Base-by-base conservation (phyloP, 2,888 invertebrate species). In the Lycaena phlaeas region DNA sequence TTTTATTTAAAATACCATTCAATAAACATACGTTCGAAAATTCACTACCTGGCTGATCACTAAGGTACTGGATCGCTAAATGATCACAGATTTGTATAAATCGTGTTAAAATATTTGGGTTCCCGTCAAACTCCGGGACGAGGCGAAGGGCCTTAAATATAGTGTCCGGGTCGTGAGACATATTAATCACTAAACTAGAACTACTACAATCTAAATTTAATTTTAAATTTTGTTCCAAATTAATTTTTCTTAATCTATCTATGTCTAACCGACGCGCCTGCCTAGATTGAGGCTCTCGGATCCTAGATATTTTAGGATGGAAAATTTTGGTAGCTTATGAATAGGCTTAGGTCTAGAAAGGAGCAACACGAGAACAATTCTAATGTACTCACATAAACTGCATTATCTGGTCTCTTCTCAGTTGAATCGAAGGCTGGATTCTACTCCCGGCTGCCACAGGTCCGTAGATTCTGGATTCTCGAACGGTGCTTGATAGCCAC, bases 1-100 rank as follows among this genome's bases (percentile, higher is more conserved):
- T 27, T 6, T 53, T 43, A 12, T 48, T 48, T 14, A 48, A 22
- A 15, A 45, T 45, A 1, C 44, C 48, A 29, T 48, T 48, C 10
- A 40, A 27, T 3, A 44, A 14, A 6, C 36, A 30, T 22, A 38
- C 6, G 22, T 45, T 45, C 6, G 14, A 28, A 10, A 43, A 28
- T 27, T 38, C 29, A 14, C 40, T 14, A 14, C 34, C 27, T 9
- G 22, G 38, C 9, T 4, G 15, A n/a, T 9, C 12, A 9, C 29
- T 30, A 14, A 36, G 10, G 29, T 42, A 42, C 18, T 39, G 5
- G 2, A 5, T 12, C 1, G 31, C 43, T 37, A 46, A 29, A n/a
- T 43, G 36, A 12, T 46, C 46, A 15, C 41, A 43, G 3, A 46
- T 14, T n/a, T 37, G 22, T 10, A 46, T 43, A 17, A 46, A 46